Base-by-base conservation (phyloP, 2,113 vertebrate species). In the Glaucomys volans region DNA sequence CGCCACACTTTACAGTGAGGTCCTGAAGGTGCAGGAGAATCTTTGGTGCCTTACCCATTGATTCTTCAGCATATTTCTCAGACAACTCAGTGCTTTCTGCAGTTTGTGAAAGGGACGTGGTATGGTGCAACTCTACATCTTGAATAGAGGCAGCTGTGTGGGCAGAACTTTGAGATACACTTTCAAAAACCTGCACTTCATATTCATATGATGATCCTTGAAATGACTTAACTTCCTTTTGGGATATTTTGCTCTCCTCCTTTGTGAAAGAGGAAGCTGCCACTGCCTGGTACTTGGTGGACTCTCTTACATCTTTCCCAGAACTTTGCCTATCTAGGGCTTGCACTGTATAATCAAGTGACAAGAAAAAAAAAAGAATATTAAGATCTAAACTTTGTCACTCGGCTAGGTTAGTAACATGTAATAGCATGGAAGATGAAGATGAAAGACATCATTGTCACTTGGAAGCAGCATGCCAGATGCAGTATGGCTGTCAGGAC, bases 271-370 rank as follows among this genome's bases (percentile, higher is more conserved):
- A 98, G 91, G 90, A 93, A 97, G 97, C 80, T 98, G 98, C 95
- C 97, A 98, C 95, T 98, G 98, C 94, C 98, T 99, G 97, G 42
- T 97, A 97, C 96, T 84, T 97, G 98, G 96, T 44, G 97, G 98
- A 97, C 74, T 98, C 96, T 98, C 95, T 98, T 97, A 99, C 93
- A 96, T 98, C 98, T 98, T 99, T 98, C 98, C 97, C 98, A 98
- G 98, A 97, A 98, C 97, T 99, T 98, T 99, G 98, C 97, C 99
- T 99, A 99, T 97, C 99, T 99, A 99, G 96, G 98, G 98, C 98
- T 99, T 98, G 98, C 98, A 98, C 98, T 98, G 98, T 98, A 97
- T 98, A 98, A 99, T 99, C 99, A 98, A 98, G 98, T 98, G 97
- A 98, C 96, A 98, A 97, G 97, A 98, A 98, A 98, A 97, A 98